Percentiles rank a stretch among this genome's conserved stretches.
Conservation (phyloP, 2,113 vertebrate species). For the Engystomops pustulosus region DNA sequence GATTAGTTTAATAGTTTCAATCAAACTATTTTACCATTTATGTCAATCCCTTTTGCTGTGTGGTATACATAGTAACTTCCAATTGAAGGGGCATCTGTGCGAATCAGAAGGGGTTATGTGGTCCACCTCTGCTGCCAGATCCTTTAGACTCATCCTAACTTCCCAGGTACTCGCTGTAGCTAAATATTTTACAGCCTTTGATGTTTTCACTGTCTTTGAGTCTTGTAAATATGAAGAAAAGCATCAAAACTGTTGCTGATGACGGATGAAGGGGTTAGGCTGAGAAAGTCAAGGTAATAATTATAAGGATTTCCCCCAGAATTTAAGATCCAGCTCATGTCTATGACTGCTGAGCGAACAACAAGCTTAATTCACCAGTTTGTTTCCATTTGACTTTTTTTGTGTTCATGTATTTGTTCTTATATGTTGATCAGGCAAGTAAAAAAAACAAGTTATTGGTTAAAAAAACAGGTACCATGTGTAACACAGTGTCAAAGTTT, state of each 20-base stretch:
- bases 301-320: background rate
- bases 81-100: too few species aligned
- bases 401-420: background rate
- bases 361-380: background rate
- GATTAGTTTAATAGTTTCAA: too few species aligned
- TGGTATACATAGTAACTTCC: too few species aligned
- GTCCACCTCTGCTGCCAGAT: background rate
- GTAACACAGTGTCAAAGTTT: too few species aligned
- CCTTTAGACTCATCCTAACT: background rate
- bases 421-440: background rate
- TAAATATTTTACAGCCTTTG: background rate
- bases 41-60: too few species aligned
- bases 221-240: background rate
- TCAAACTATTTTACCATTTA: too few species aligned
- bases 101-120: background rate
- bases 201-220: background rate
- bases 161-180: background rate
- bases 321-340: background rate
- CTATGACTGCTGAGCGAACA: slow-evolving; percentile 1
- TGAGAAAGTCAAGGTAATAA: background rate
- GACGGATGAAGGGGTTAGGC: background rate
- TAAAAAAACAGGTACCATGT: too few species aligned
- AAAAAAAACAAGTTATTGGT: slow-evolving; percentile 16
- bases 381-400: background rate
- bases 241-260: background rate